These are phyloP conservation scores for Mormyrops attenuatus DNA, from an alignment of 2,797 vertebrate species.

Conservation along the genomic window DNA sequence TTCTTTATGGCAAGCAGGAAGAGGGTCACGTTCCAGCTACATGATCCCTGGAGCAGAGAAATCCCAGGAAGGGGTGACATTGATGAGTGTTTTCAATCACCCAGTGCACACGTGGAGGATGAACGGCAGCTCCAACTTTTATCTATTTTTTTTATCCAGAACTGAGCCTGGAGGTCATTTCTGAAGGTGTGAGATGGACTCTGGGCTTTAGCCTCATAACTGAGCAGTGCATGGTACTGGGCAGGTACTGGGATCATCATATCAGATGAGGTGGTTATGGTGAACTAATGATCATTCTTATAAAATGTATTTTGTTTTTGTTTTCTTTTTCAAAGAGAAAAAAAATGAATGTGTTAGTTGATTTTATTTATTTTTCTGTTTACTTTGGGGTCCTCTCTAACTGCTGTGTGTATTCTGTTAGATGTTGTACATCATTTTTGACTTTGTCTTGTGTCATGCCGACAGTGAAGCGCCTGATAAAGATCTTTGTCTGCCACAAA, in stretches of 20 bases:
- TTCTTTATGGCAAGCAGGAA: neutral
- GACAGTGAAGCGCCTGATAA: conserved; percentile 61
- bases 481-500: conserved; percentile 56
- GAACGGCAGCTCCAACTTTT: neutral
- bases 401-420: conserved; percentile 79
- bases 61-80: neutral
- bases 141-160: neutral
- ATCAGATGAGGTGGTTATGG: neutral
- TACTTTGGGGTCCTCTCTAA: conserved; percentile 41
- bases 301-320: conserved; percentile 16
- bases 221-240: neutral
- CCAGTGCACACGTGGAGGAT: neutral
- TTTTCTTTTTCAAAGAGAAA: conserved; percentile 18
- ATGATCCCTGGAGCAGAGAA: neutral
- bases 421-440: conserved; percentile 79
- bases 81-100: conserved; percentile 1
- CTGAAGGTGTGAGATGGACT: neutral
- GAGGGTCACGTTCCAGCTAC: neutral
- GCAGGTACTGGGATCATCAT: neutral
- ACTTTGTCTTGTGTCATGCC: conserved; percentile 72
- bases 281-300: neutral
- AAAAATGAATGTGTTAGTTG: conserved; percentile 20
- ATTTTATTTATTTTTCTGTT: neutral
- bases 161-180: neutral
- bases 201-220: neutral